Evolutionary conservation across 2,888 invertebrate genomes (phyloP).

Genomic region (Oasisia sp.): DNA sequence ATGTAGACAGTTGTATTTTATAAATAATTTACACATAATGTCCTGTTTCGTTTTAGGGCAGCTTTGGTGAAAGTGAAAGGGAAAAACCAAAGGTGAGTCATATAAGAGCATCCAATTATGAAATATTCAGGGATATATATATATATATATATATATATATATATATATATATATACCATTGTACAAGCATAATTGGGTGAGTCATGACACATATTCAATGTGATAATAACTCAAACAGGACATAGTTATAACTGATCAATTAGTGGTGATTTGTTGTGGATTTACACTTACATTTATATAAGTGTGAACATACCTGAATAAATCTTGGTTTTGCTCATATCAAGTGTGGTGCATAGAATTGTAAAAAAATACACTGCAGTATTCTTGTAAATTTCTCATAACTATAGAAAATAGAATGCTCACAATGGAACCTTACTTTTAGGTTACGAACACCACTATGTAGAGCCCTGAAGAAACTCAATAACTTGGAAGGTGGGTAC

Average conservation of each 20-base stretch:
- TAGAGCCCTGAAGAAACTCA: slow-evolving; percentile 85
- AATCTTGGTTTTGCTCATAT: not conserved
- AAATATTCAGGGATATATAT: not conserved
- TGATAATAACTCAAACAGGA: not conserved
- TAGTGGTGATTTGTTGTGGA: not conserved
- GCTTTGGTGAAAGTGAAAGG: slow-evolving; percentile 84
- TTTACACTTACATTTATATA: not conserved
- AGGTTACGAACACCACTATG: slow-evolving; percentile 92
- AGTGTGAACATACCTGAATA: not conserved
- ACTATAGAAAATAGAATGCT: not conserved
- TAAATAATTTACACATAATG: not conserved
- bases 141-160: no score
- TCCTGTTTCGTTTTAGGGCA: slow-evolving; percentile 58
- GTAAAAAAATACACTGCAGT: not conserved
- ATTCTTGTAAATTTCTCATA: not conserved
- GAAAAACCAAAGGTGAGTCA: slow-evolving; percentile 71
- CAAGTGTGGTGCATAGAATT: not conserved
- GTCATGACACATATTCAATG: no score
- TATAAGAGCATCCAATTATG: not conserved
- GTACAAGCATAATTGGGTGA: no score
- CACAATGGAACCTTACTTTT: not conserved
- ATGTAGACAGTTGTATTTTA: not conserved
- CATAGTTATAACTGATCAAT: not conserved
- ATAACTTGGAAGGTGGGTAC: slow-evolving; percentile 82
- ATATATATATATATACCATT: no score